Evolutionary conservation across 2,888 invertebrate genomes (phyloP).

Genomic region (Galerucella pusilla): DNA sequence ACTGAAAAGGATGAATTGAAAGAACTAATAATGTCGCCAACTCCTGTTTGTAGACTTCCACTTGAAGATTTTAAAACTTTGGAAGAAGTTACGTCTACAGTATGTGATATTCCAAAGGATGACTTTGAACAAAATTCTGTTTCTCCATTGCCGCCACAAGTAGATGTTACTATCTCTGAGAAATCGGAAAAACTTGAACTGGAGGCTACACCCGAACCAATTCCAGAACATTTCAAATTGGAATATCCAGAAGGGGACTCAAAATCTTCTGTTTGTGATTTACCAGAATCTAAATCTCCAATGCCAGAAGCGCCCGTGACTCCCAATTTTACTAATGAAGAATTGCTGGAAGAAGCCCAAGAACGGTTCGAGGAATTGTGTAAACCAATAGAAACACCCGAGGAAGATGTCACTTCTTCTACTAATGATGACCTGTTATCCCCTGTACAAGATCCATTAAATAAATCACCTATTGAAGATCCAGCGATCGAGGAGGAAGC

Average conservation of each 20-base stretch:
- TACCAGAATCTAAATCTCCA: slow-evolving; percentile 36
- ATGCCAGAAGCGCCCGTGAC: slow-evolving; percentile 25
- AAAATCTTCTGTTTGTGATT: slow-evolving; percentile 38
- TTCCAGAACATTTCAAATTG: slow-evolving; percentile 18
- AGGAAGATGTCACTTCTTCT: slow-evolving; percentile 61
- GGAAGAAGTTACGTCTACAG: slow-evolving; percentile 34
- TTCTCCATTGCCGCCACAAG: slow-evolving; percentile 8
- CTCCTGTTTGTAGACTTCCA: slow-evolving; percentile 9
- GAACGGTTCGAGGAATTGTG: slow-evolving; percentile 42
- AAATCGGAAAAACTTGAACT: slow-evolving; percentile 6
- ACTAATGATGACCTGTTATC: slow-evolving; percentile 56
- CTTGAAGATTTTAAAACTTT: neutral
- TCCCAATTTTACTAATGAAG: slow-evolving; percentile 13
- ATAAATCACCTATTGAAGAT: slow-evolving; percentile 42
- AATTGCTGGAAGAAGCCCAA: slow-evolving; percentile 39
- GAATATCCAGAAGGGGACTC: slow-evolving; percentile 34
- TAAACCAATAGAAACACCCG: slow-evolving; percentile 42
- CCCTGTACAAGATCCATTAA: slow-evolving; percentile 31
- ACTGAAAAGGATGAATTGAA: neutral
- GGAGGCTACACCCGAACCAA: slow-evolving; percentile 8
- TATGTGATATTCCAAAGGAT: slow-evolving; percentile 27
- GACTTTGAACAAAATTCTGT: slow-evolving; percentile 5
- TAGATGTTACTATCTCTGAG: neutral
- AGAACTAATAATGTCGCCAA: neutral
- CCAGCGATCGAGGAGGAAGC: slow-evolving; percentile 38